Evolutionary conservation across 2,113 vertebrate species (phyloP), one percentile per base, ranked within the genome.

Genomic region (Amazona vittata): DNA sequence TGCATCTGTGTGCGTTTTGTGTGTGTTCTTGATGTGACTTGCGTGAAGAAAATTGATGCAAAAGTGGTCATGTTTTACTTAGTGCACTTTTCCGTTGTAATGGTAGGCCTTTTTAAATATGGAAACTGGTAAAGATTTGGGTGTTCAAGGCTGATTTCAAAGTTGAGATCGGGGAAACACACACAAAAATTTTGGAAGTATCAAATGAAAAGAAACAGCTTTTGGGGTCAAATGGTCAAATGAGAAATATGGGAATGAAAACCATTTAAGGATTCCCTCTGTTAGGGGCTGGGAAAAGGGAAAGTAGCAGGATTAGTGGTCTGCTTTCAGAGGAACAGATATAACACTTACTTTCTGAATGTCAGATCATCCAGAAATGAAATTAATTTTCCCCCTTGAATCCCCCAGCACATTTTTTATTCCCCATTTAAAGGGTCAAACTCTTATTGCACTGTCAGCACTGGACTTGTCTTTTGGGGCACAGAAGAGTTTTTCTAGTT

Each of bases 201-300:
- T 12, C 7, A 71, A 63, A 68, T 46, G 2, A 22, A n/a, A 67
- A 67, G 2, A 84, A 75, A 59, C 5, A 28, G 2, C 11, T 25
- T 9, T 75, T 84, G 28, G 53, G 5, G 6, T 73, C 37, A 53
- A 84, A 89, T 62, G 6, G 8, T 71, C 37, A 53, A 85, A 90
- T 16, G 4, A 37, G 19, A 88, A 70, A 5, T 28, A 50, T 16
- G 10, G 17, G 8, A 85, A 82, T 49, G 6, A 91, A 74, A 37
- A 44, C 25, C 0, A 0, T 49, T 39, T 52, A 67, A 69, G 46
- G 39, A 70, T 41, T 71, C 6, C 7, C 2, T 15, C 52, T 39
- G 14, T 28, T 79, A 60, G 76, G 39, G n/a, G 7, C 16, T 50
- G 16, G 43, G 29, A 71, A 57, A 78, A n/a, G 0, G 26, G 11